Conservation (phyloP, 2,888 invertebrate genomes). For the Leptinotarsa tumamoca region DNA sequence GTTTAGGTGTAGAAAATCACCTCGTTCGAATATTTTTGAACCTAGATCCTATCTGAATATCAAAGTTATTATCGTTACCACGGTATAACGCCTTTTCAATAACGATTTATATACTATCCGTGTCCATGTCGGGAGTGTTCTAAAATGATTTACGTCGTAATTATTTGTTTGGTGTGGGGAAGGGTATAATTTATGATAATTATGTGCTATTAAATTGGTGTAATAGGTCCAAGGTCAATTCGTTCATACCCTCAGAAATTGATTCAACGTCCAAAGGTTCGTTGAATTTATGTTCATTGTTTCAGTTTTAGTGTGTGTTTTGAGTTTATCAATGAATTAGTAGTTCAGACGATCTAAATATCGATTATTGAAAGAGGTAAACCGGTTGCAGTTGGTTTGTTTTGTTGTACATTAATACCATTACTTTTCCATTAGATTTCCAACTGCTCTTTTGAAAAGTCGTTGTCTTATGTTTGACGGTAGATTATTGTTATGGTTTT, state of each 20-base stretch:
- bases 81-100: neutral
- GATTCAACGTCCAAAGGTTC: conserved; percentile 13
- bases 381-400: no score
- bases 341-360: neutral
- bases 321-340: conserved; percentile 4
- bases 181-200: conserved; percentile 38
- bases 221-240: conserved; percentile 34
- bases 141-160: conserved; percentile 14
- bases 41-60: neutral
- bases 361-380: no score
- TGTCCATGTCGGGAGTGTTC: conserved; percentile 7
- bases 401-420: neutral
- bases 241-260: conserved; percentile 27
- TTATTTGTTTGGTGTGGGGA: conserved; percentile 16
- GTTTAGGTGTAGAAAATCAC: no score
- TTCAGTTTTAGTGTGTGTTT: neutral
- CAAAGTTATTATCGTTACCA: conserved; percentile 6
- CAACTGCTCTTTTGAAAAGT: no score
- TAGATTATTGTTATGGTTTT: no score
- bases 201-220: conserved; percentile 32
- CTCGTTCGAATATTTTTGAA: no score
- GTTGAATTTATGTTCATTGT: conserved; percentile 8
- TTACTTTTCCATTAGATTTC: no score
- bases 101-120: conserved; percentile 7
- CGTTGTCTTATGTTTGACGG: no score